A percentile compares a stretch with the other conserved stretches of the same genome.
Conservation (phyloP, 2,888 invertebrate species). For the Chrysodeixis includens region DNA sequence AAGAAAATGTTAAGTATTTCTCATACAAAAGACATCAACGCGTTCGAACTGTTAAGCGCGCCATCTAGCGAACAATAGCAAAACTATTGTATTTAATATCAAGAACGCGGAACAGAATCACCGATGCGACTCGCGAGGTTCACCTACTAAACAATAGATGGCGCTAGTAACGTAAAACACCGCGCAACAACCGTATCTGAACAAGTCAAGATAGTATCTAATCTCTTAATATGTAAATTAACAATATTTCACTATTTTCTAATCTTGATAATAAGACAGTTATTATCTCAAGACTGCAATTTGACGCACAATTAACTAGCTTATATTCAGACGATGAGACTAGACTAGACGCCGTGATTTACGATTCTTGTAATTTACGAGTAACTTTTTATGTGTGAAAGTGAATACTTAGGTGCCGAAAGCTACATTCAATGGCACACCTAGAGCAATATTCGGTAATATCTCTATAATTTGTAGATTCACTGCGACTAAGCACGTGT, state of each 20-base stretch:
- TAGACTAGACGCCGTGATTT: not conserved
- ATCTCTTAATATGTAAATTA: conserved; percentile 1
- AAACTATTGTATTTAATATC: conserved; percentile 32
- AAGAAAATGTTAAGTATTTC: too few relatives aligned
- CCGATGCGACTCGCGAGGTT: conserved; percentile 12
- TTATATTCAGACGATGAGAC: not conserved
- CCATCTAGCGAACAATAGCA: conserved; percentile 60
- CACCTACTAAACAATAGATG: conserved; percentile 66
- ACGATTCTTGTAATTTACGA: not conserved
- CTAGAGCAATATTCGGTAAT: too few relatives aligned
- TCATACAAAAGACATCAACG: conserved; percentile 78
- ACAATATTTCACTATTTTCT: conserved; percentile 4
- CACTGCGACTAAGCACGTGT: too few relatives aligned
- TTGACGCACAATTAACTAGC: conserved; percentile 1
- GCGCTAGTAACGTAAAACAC: conserved; percentile 46
- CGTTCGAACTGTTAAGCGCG: conserved; percentile 35
- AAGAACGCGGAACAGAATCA: not conserved
- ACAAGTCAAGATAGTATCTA: not conserved
- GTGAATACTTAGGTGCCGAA: too few relatives aligned
- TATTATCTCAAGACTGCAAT: not conserved
- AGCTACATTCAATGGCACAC: too few relatives aligned
- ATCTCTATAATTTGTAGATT: too few relatives aligned
- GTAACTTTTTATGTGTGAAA: too few relatives aligned
- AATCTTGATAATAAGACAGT: conserved; percentile 2
- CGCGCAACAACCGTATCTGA: not conserved